These are phyloP conservation scores for Gasterosteus nipponicus DNA, from an alignment of 2,113 vertebrate species.

Conservation along the genomic window DNA sequence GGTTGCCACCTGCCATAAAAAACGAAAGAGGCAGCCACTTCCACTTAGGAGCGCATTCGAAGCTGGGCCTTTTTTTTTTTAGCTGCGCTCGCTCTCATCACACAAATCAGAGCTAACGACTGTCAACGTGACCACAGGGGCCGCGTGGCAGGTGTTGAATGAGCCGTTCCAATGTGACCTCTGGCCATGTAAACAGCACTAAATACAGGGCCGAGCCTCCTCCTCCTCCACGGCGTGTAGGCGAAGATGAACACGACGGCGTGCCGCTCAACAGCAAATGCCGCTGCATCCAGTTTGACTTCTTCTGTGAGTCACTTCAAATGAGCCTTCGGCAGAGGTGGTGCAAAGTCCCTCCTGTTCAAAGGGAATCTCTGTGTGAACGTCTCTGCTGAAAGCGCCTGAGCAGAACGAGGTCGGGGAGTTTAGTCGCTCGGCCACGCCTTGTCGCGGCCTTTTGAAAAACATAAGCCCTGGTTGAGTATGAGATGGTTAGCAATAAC, in stretches of 20 bases:
- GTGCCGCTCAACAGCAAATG: slow-evolving; percentile 35
- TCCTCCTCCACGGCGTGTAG: slow-evolving; percentile 4
- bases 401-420: slow-evolving; percentile 17
- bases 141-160: slow-evolving; percentile 59
- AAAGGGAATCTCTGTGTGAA: slow-evolving; percentile 25
- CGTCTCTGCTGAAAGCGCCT: slow-evolving; percentile 5
- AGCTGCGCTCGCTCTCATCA: slow-evolving; percentile 48
- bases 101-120: slow-evolving; percentile 50
- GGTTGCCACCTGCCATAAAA: not conserved
- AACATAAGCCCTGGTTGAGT: slow-evolving; percentile 26
- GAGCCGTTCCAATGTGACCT: slow-evolving; percentile 50
- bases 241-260: slow-evolving; percentile 21
- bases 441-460: slow-evolving; percentile 42
- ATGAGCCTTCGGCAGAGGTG: slow-evolving; percentile 53
- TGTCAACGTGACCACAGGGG: slow-evolving; percentile 62
- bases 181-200: slow-evolving; percentile 44
- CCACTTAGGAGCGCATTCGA: not conserved
- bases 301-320: slow-evolving; percentile 48
- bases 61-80: slow-evolving; percentile 10
- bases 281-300: slow-evolving; percentile 51
- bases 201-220: slow-evolving; percentile 34
- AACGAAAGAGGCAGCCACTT: not conserved
- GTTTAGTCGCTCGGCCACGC: slow-evolving; percentile 22
- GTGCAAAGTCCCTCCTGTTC: slow-evolving; percentile 31
- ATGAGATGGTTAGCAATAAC: slow-evolving; percentile 42